phyloP scores from a whole-genome alignment of 2,888 invertebrate species.

The Leptinotarsa haldemani region DNA sequence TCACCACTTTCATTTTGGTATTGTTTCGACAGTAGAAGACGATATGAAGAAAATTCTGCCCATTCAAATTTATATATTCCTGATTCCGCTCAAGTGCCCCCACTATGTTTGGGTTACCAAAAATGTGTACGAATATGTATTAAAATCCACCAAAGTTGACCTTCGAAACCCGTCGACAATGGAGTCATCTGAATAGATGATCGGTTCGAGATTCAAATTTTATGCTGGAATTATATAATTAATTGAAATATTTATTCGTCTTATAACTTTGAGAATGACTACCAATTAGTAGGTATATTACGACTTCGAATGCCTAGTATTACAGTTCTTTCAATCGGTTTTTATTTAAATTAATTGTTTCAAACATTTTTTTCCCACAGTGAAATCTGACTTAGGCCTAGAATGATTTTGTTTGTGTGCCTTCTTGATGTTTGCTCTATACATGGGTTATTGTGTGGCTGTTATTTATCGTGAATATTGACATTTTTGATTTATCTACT shows the following conservation, averaged over 20 bases:
- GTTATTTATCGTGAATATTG: too few relatives aligned
- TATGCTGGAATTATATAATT: background rate
- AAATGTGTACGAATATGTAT: background rate
- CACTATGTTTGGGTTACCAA: background rate
- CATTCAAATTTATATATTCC: background rate
- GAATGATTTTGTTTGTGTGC: too few relatives aligned
- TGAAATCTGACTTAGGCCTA: too few relatives aligned
- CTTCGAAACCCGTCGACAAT: background rate
- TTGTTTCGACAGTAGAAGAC: background rate
- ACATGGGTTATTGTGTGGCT: too few relatives aligned
- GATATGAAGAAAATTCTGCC: background rate
- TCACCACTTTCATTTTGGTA: slow-evolving; percentile 8
- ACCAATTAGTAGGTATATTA: slow-evolving; percentile 1
- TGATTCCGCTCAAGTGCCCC: background rate
- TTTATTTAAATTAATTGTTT: too few relatives aligned
- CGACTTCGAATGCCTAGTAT: background rate
- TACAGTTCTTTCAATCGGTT: too few relatives aligned
- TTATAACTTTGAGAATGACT: background rate
- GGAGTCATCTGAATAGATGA: background rate
- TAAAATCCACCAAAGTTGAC: background rate
- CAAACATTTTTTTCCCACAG: too few relatives aligned
- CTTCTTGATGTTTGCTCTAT: too few relatives aligned
- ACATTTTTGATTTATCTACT: too few relatives aligned
- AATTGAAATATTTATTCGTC: background rate
- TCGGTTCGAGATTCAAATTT: background rate